Evolutionary conservation across 2,797 vertebrate genomes (phyloP).

Genomic region (Melanotaenia parkinsoni): DNA sequence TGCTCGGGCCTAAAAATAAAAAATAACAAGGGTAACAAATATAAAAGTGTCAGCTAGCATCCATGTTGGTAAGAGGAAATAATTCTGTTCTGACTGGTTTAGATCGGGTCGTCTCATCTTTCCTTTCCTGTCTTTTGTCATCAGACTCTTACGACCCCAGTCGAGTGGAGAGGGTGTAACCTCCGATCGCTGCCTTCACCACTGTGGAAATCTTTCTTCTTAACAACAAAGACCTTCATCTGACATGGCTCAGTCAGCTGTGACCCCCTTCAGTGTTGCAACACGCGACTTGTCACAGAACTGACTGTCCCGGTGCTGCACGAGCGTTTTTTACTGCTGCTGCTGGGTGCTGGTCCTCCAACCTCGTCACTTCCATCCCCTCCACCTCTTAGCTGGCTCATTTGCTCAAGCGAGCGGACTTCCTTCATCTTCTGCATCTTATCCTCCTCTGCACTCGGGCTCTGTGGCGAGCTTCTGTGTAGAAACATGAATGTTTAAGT

Average conservation of each 20-base stretch:
- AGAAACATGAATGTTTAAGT: slow-evolving; percentile 83
- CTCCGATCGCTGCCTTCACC: slow-evolving; percentile 62
- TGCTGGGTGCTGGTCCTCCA: slow-evolving; percentile 49
- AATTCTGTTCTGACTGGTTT: slow-evolving; percentile 10
- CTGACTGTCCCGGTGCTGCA: slow-evolving; percentile 71
- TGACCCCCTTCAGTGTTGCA: too few species aligned
- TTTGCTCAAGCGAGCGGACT: slow-evolving; percentile 39
- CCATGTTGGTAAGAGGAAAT: too few species aligned
- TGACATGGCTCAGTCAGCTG: slow-evolving; percentile 53
- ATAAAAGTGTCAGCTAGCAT: too few species aligned
- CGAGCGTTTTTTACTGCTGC: slow-evolving; percentile 58
- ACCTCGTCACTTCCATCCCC: slow-evolving; percentile 32
- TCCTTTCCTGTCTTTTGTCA: slow-evolving; percentile 56
- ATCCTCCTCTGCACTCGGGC: slow-evolving; percentile 61
- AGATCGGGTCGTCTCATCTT: slow-evolving; percentile 16
- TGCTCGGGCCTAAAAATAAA: too few species aligned
- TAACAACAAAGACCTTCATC: slow-evolving; percentile 68
- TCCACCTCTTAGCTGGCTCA: slow-evolving; percentile 35
- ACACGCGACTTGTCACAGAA: not conserved
- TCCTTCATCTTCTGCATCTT: slow-evolving; percentile 51
- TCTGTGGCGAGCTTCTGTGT: slow-evolving; percentile 58
- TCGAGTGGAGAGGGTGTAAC: slow-evolving; percentile 94
- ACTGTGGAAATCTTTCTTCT: slow-evolving; percentile 63
- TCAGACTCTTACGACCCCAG: slow-evolving; percentile 93
- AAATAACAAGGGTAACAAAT: too few species aligned